Percentiles rank a stretch among this genome's conserved stretches.
These are phyloP conservation scores for Anoura caudifer DNA, from an alignment of 2,113 vertebrate genomes.

Conservation along the genomic window DNA sequence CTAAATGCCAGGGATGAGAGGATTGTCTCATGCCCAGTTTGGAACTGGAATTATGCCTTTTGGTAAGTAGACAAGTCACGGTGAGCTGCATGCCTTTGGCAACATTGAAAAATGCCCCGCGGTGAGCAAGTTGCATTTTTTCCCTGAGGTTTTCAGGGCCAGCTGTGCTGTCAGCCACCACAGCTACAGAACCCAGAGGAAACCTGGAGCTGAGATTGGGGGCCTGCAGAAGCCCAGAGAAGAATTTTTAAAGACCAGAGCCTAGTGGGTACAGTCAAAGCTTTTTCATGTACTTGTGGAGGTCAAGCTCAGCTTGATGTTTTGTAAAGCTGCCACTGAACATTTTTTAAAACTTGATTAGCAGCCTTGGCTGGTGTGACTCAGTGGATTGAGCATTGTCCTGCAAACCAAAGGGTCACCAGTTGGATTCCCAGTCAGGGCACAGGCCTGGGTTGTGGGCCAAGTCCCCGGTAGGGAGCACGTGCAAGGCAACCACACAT, in stretches of 20 bases:
- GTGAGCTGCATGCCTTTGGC: background rate
- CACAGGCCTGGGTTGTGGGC: no score
- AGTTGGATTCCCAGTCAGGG: no score
- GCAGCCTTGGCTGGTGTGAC: background rate
- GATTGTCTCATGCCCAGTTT: background rate
- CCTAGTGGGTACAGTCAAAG: background rate
- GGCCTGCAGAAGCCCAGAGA: fast-evolving
- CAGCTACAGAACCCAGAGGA: background rate
- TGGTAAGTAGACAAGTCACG: background rate
- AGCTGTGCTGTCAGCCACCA: background rate
- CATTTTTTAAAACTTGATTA: background rate
- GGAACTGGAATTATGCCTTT: background rate
- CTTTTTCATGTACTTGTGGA: background rate
- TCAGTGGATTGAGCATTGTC: no score
- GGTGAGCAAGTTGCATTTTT: background rate
- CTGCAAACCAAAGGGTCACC: no score
- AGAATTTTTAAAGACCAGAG: background rate
- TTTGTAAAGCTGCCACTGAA: background rate
- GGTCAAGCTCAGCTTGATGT: background rate
- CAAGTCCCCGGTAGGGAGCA: no score
- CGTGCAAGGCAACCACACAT: no score
- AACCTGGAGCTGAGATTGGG: background rate
- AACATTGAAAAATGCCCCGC: background rate
- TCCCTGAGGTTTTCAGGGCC: background rate
- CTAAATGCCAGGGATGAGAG: background rate